These are phyloP conservation scores for Melanotaenia nigrans DNA, from an alignment of 2,797 vertebrate genomes.

Conservation along the genomic window DNA sequence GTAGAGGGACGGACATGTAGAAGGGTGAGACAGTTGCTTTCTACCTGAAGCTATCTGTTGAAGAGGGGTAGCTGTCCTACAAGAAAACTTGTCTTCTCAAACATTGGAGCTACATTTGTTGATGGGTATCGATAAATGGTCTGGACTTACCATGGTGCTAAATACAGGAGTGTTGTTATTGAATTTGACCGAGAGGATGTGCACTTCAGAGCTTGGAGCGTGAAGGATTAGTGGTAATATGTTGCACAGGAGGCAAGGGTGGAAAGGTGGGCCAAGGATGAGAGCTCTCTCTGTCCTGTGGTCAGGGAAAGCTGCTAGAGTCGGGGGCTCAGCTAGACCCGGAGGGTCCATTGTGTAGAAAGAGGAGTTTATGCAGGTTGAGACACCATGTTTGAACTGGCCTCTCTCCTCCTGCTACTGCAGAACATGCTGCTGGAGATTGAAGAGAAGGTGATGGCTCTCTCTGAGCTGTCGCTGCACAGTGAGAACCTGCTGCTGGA, in stretches of 20 bases:
- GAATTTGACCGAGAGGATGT: constrained; percentile 33
- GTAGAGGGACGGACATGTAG: constrained; percentile 30
- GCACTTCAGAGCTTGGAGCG: constrained; percentile 55
- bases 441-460: constrained; percentile 91
- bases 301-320: constrained; percentile 42
- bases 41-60: constrained; percentile 32
- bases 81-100: constrained; percentile 27
- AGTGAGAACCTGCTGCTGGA: constrained; percentile 93
- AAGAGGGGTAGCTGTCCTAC: constrained; percentile 18
- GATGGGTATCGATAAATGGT: constrained; percentile 6
- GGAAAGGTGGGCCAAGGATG: constrained; percentile 70
- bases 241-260: constrained; percentile 52
- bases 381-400: constrained; percentile 84
- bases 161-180: constrained; percentile 27
- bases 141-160: constrained; percentile 28
- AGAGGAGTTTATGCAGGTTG: constrained; percentile 12
- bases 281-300: constrained; percentile 46
- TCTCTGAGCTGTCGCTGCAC: constrained; percentile 93
- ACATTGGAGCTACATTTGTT: constrained; percentile 11
- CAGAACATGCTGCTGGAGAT: constrained; percentile 98
- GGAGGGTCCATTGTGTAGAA: constrained; percentile 17
- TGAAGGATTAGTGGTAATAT: constrained; percentile 78
- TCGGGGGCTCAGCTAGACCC: constrained; percentile 35
- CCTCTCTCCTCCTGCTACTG: constrained; percentile 84
- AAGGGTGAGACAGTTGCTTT: constrained; percentile 40